Conservation (phyloP, 2,888 invertebrate genomes). For the Scaptomyza cyrtandrae region DNA sequence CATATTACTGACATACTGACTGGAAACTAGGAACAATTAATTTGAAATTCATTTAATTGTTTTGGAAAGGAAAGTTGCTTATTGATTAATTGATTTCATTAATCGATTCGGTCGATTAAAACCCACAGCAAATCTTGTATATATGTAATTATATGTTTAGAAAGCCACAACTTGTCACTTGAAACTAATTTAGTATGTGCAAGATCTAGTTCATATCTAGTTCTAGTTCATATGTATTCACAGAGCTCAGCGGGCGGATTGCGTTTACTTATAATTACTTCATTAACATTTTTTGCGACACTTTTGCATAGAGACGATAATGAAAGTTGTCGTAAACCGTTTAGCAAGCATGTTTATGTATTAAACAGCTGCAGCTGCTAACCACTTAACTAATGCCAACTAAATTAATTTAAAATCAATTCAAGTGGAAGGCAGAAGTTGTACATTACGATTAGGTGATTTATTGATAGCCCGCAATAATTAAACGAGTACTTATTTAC, state of each 20-base stretch:
- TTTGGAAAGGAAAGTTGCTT: neutral
- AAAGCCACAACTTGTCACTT: neutral
- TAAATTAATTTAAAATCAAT: neutral
- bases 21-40: neutral
- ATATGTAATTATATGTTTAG: neutral
- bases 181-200: neutral
- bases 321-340: neutral
- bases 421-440: neutral
- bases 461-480: neutral
- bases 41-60: neutral
- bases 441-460: neutral
- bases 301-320: neutral
- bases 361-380: neutral
- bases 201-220: neutral
- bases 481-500: neutral
- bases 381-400: neutral
- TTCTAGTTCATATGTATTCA: neutral
- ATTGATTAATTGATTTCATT: neutral
- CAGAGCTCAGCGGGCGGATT: neutral
- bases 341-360: neutral
- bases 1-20: neutral
- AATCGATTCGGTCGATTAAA: neutral
- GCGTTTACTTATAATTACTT: neutral
- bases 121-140: neutral
- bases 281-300: neutral